Evolutionary conservation across 2,797 vertebrate genomes (phyloP).

Genomic region (Phoxinus dragarum): DNA sequence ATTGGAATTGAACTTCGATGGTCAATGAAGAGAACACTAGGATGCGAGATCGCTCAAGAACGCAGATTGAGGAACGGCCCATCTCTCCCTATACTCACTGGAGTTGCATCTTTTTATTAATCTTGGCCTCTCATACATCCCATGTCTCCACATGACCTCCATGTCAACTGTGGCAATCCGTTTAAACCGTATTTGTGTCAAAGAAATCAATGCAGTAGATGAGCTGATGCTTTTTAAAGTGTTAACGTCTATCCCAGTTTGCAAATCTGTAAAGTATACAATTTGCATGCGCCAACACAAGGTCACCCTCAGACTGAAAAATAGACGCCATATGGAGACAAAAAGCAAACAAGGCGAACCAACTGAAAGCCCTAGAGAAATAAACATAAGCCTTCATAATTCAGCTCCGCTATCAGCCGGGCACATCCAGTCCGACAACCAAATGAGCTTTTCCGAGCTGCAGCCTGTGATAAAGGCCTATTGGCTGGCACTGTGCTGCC

Average conservation of each 20-base stretch:
- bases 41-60: not conserved
- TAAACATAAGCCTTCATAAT: conserved; percentile 35
- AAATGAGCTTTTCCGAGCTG: conserved; percentile 55
- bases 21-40: not conserved
- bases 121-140: not conserved
- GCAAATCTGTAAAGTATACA: not conserved
- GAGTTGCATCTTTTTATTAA: conserved; percentile 7
- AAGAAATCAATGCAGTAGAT: conserved; percentile 40
- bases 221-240: conserved; percentile 31
- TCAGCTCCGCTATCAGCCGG: conserved; percentile 32
- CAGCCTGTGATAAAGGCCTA: conserved; percentile 53
- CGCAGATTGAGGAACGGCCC: not conserved
- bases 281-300: not conserved
- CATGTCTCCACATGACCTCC: conserved; percentile 20
- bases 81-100: not conserved
- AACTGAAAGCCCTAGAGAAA: conserved; percentile 31
- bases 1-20: not conserved
- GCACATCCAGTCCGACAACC: conserved; percentile 19
- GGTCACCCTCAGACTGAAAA: conserved; percentile 25
- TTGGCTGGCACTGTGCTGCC: conserved; percentile 46
- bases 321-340: not conserved
- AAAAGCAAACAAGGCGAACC: conserved; percentile 40
- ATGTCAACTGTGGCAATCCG: not conserved
- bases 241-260: not conserved
- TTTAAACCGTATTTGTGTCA: conserved; percentile 45